Evolutionary conservation across 2,113 vertebrate species (phyloP).

Genomic region (Trematocara nigrifrons): DNA sequence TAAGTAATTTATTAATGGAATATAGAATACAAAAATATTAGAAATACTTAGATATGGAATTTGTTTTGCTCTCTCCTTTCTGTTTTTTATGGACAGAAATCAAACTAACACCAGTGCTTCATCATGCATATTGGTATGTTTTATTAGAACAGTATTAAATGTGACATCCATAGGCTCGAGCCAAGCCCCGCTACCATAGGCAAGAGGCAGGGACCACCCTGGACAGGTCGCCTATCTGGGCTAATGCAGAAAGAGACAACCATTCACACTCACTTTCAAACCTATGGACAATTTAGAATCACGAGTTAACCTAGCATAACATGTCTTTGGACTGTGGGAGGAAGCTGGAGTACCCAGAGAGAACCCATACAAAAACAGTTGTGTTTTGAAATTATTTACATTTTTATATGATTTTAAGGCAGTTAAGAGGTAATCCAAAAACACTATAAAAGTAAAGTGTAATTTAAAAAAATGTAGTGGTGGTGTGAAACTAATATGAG

Average conservation of each 20-base stretch:
- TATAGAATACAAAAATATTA: neutral
- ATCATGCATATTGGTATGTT: rapidly evolving
- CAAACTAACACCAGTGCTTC: neutral
- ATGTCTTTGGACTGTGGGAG: neutral
- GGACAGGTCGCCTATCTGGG: neutral
- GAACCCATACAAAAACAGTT: neutral
- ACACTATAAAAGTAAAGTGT: neutral
- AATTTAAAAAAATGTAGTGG: rapidly evolving
- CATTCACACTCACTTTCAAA: neutral
- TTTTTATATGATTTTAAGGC: neutral
- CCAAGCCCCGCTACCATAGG: neutral
- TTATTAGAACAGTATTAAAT: neutral
- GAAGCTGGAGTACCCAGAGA: neutral
- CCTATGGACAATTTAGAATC: neutral
- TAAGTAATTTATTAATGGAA: neutral
- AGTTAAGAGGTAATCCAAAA: neutral
- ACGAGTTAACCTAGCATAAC: neutral
- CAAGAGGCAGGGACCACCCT: neutral
- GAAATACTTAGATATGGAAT: neutral
- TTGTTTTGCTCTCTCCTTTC: neutral
- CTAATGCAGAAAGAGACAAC: neutral
- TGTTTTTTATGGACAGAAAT: neutral
- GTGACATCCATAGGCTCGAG: neutral
- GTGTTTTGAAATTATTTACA: neutral
- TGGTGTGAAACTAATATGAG: neutral